Conservation (phyloP, 2,888 invertebrate species). For the Temnothorax unifasciatus region DNA sequence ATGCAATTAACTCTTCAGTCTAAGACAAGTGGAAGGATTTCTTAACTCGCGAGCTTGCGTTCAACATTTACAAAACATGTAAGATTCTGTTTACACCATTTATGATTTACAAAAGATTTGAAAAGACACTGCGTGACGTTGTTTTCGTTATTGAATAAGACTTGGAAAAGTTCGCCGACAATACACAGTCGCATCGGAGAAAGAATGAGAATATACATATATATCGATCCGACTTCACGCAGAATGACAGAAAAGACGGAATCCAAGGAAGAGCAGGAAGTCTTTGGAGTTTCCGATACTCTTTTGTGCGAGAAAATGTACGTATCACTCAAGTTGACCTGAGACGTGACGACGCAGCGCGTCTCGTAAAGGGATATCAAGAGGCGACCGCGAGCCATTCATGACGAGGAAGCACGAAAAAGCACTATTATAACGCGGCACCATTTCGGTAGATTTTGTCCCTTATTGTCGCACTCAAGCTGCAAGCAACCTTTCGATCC, state of each 20-base stretch:
- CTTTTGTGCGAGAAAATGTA: conserved; percentile 54
- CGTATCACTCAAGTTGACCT: conserved; percentile 31
- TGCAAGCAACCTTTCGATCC: conserved; percentile 33
- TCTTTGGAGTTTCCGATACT: conserved; percentile 42
- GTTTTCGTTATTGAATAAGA: conserved; percentile 1
- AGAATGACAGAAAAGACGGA: conserved; percentile 25
- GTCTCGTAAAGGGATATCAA: conserved; percentile 24
- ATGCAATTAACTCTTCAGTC: not conserved
- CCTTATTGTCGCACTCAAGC: conserved; percentile 46
- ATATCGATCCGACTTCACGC: conserved; percentile 25
- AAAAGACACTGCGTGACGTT: not conserved
- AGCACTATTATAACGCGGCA: conserved; percentile 40
- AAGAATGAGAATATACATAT: conserved; percentile 27
- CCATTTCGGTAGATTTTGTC: conserved; percentile 43
- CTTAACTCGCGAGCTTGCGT: not conserved
- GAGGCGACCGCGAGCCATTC: conserved; percentile 26
- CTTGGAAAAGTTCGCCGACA: not conserved
- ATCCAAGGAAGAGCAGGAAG: conserved; percentile 37
- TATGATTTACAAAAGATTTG: not conserved
- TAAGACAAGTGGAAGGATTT: not conserved
- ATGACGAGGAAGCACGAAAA: conserved; percentile 36
- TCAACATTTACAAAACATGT: not conserved
- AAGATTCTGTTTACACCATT: not conserved
- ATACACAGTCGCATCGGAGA: not conserved
- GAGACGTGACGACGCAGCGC: conserved; percentile 45